Percentiles rank a stretch among this genome's conserved stretches.
These are phyloP conservation scores for Heliornis fulica DNA, from an alignment of 2,113 vertebrate species.

Conservation along the genomic window DNA sequence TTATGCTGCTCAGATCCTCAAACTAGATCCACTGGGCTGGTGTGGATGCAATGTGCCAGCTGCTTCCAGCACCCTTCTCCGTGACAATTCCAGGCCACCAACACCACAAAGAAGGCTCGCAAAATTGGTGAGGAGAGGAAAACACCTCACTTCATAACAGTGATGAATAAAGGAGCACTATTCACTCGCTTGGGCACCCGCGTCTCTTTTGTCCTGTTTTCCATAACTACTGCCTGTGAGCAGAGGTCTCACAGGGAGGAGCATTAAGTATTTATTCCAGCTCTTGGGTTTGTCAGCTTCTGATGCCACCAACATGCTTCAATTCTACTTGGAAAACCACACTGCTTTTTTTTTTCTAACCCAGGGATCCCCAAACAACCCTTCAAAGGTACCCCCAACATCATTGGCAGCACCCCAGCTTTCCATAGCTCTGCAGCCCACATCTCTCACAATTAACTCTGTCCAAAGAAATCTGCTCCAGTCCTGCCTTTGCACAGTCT, in stretches of 20 bases:
- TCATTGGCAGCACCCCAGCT: neutral
- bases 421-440: neutral
- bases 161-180: neutral
- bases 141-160: neutral
- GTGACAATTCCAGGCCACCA: neutral
- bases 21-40: neutral
- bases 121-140: neutral
- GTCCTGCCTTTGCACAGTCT: neutral
- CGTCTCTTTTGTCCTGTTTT: conserved; percentile 60
- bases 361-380: neutral
- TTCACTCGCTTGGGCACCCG: neutral
- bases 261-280: conserved; percentile 57
- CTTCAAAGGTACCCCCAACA: neutral
- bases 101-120: neutral
- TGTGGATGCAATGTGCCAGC: accelerated
- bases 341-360: neutral
- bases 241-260: conserved; percentile 48
- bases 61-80: neutral
- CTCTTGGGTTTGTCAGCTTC: conserved; percentile 8
- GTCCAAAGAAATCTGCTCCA: neutral
- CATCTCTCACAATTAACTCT: neutral
- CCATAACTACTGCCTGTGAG: conserved; percentile 50
- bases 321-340: neutral
- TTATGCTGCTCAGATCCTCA: neutral
- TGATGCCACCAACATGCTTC: neutral